Percentiles rank a stretch among this genome's conserved stretches.
Conservation (phyloP, 2,888 invertebrate species). For the Camponotus fellah region DNA sequence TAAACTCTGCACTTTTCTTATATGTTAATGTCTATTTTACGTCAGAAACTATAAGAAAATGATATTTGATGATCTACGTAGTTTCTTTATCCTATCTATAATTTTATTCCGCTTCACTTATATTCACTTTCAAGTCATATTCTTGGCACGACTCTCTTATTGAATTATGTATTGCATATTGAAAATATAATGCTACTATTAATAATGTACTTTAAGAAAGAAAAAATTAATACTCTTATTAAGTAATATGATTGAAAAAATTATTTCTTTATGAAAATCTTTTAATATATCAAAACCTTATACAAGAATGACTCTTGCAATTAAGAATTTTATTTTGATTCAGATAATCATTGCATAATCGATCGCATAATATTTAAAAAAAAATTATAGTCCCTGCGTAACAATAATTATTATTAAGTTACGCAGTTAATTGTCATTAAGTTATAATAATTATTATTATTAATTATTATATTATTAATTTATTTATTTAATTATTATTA, state of each 20-base stretch:
- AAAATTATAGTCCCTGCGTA: background rate
- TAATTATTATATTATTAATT: background rate
- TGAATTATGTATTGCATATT: background rate
- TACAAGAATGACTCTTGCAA: background rate
- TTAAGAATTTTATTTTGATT: background rate
- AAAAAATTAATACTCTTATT: background rate
- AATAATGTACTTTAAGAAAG: background rate
- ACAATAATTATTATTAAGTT: background rate
- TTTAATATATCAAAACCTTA: background rate
- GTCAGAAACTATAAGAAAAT: constrained; percentile 22
- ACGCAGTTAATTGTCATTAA: too few relatives aligned
- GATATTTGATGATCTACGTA: background rate
- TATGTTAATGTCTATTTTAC: constrained; percentile 8
- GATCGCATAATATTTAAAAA: background rate
- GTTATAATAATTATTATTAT: too few relatives aligned
- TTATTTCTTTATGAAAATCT: background rate
- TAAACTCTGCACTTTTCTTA: background rate
- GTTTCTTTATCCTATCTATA: background rate
- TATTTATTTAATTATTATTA: too few relatives aligned
- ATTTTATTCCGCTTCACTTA: constrained; percentile 27
- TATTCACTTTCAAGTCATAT: background rate
- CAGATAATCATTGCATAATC: too few relatives aligned
- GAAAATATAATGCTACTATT: background rate
- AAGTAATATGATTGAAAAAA: background rate
- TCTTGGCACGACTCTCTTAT: background rate